Conservation (phyloP, 2,113 vertebrate genomes). For the Rhinoptilus africanus region DNA sequence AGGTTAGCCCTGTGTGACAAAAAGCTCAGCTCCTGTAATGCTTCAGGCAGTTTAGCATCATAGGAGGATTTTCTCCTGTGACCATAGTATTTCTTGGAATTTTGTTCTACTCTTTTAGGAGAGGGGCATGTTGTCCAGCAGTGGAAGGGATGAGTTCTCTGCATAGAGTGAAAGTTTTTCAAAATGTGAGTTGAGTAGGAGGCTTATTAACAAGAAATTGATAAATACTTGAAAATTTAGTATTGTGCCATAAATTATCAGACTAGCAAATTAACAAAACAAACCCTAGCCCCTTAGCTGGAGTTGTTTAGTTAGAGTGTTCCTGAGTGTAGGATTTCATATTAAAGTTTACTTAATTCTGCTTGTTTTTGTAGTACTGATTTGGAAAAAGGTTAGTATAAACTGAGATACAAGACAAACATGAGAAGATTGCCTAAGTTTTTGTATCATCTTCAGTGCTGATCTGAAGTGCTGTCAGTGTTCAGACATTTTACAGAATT, state of each 20-base stretch:
- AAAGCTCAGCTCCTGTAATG: background rate
- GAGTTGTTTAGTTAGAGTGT: background rate
- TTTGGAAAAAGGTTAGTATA: background rate
- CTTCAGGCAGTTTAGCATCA: background rate
- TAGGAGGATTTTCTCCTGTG: background rate
- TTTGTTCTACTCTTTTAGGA: background rate
- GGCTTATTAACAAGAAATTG: background rate
- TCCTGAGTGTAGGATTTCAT: background rate
- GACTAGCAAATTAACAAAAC: background rate
- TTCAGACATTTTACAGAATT: background rate
- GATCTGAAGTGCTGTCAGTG: background rate
- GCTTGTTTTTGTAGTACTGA: background rate
- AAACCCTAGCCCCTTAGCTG: background rate
- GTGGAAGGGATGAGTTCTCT: background rate
- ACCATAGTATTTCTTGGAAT: background rate
- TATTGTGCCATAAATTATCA: background rate
- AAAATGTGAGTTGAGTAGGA: slow-evolving; percentile 18
- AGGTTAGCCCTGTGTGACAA: background rate
- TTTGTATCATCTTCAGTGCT: background rate
- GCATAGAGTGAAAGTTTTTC: background rate
- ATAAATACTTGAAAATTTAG: background rate
- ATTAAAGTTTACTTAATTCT: background rate
- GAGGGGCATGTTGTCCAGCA: background rate
- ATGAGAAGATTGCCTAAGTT: background rate
- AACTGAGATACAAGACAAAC: background rate